phyloP scores from a whole-genome alignment of 2,113 vertebrate genomes.

The Vireo altiloquus region DNA sequence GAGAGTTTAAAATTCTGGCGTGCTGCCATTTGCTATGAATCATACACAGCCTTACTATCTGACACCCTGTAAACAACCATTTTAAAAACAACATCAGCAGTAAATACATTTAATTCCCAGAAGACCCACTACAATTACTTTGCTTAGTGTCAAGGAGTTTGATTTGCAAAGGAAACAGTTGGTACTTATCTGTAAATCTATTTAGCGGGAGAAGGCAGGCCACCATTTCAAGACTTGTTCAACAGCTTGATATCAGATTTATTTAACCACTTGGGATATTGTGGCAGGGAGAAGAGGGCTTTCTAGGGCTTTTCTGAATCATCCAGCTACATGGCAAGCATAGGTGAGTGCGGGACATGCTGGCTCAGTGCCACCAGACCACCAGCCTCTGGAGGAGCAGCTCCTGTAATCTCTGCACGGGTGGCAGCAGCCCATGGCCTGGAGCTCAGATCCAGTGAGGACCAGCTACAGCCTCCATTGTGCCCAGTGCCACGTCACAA shows the following conservation, averaged over 20 bases:
- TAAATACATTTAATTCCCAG: slow-evolving; percentile 35
- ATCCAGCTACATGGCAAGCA: not conserved
- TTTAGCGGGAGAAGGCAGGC: not conserved
- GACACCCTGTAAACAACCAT: slow-evolving; percentile 15
- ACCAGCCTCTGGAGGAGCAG: not conserved
- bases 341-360: accelerated
- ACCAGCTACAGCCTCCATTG: accelerated
- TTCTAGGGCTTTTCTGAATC: not conserved
- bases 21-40: slow-evolving; percentile 15
- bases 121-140: slow-evolving; percentile 2
- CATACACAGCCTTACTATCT: not conserved
- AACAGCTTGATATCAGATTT: not conserved
- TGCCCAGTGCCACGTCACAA: not conserved
- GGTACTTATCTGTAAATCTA: not conserved
- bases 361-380: not conserved
- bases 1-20: not conserved
- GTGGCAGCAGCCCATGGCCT: accelerated
- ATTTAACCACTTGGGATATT: not conserved
- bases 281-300: not conserved
- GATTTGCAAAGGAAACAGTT: not conserved
- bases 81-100: slow-evolving; percentile 26
- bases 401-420: not conserved
- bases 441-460: accelerated
- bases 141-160: slow-evolving; percentile 1
- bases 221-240: not conserved